phyloP scores from a whole-genome alignment of 2,888 invertebrate genomes.

The Actias luna region DNA sequence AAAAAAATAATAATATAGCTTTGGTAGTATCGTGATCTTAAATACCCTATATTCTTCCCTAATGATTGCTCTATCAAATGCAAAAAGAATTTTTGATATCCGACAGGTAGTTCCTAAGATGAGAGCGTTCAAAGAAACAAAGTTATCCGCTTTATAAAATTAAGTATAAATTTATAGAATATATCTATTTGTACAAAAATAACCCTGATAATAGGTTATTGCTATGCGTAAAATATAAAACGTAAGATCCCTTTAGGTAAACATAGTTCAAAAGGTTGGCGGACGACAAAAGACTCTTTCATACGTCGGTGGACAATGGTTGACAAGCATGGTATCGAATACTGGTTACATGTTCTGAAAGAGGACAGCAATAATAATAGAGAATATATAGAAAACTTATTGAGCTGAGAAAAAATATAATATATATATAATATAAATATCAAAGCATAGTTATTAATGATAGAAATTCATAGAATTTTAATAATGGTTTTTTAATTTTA shows the following conservation, averaged over 20 bases:
- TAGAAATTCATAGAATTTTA: too few relatives aligned
- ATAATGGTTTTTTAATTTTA: too few relatives aligned
- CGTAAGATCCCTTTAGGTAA: slow-evolving; percentile 8
- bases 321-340: neutral
- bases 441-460: too few relatives aligned
- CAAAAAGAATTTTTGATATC: too few relatives aligned
- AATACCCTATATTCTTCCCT: too few relatives aligned
- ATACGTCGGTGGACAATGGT: slow-evolving; percentile 32
- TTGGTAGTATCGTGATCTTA: too few relatives aligned
- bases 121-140: too few relatives aligned
- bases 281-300: slow-evolving; percentile 35
- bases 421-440: too few relatives aligned
- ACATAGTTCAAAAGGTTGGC: slow-evolving; percentile 25
- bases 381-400: neutral
- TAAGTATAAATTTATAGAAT: neutral
- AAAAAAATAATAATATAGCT: too few relatives aligned
- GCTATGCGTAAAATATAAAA: neutral
- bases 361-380: neutral
- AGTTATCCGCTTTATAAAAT: neutral
- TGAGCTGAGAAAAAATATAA: too few relatives aligned
- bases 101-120: too few relatives aligned
- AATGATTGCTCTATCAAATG: too few relatives aligned
- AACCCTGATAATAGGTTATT: neutral
- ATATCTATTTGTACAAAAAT: neutral
- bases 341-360: neutral